phyloP scores from a whole-genome alignment of 2,888 invertebrate species.

The Sinelater perroti region DNA sequence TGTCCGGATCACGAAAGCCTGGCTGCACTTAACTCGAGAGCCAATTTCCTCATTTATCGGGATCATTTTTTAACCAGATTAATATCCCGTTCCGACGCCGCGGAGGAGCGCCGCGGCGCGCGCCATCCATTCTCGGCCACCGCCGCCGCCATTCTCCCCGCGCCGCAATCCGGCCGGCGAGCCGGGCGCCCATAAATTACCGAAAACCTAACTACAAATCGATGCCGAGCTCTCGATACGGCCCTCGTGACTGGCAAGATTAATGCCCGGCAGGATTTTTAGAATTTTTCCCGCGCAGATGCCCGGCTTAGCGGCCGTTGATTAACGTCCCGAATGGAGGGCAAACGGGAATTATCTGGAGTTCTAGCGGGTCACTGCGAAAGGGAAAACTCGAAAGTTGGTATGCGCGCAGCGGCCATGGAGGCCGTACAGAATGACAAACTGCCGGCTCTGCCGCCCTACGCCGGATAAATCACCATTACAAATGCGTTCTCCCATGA shows the following conservation, averaged over 20 bases:
- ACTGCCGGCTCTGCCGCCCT: constrained; percentile 16
- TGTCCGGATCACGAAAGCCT: too few relatives aligned
- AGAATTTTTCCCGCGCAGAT: constrained; percentile 1
- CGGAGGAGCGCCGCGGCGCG: too few relatives aligned
- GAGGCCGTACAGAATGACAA: constrained; percentile 25
- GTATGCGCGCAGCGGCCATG: constrained; percentile 23
- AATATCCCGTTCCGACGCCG: too few relatives aligned
- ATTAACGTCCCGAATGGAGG: constrained; percentile 13
- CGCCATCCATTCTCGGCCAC: too few relatives aligned
- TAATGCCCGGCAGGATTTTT: not conserved
- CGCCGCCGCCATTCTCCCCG: too few relatives aligned
- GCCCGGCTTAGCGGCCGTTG: not conserved
- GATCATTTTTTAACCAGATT: too few relatives aligned
- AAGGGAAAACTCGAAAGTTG: constrained; percentile 23
- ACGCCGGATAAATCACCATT: constrained; percentile 34
- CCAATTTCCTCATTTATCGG: too few relatives aligned
- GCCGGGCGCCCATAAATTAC: constrained; percentile 3
- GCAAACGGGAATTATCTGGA: constrained; percentile 24
- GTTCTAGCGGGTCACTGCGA: constrained; percentile 27
- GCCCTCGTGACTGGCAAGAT: not conserved
- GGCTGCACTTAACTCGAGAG: too few relatives aligned
- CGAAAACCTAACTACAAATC: constrained; percentile 4
- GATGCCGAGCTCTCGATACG: not conserved
- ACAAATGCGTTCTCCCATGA: constrained; percentile 32
- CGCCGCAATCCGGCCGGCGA: constrained; percentile 5